Base-by-base conservation (phyloP, 1,140 invertebrate species). In the Laupala kohalensis region DNA sequence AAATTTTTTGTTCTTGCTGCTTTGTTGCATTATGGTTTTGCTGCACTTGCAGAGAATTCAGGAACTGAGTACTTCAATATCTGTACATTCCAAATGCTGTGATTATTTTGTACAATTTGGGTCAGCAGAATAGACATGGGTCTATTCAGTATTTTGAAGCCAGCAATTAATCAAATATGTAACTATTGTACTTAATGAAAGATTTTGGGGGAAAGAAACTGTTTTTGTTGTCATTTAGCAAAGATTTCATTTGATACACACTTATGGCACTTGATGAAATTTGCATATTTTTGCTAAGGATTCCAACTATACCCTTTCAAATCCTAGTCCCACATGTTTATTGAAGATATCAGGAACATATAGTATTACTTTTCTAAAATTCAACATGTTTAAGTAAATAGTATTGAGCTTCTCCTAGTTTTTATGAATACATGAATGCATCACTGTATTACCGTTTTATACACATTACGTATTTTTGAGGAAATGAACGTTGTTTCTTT, bases 31-130 rank as follows among this genome's bases (percentile, higher is more conserved):
- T 53, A 9, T 53, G 37, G 37, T 53, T 53, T 53, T 53, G 19
- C 37, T 53, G 37, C 19, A 53, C 19, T 53, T 53, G 37, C 37
- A 53, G 19, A 13, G 37, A 53, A 53, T 13, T 53, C 37, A 53
- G 37, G 37, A 53, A 53, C 37, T 53, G 37, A 53, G 37, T 53
- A 53, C 37, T 53, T 53, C 37, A 53, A 4, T 37, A 23, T 30
- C 29, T 68, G 29, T 30, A 68, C 67, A 68, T 68, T 68, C 67
- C 67, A 68, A 9, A 68, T 68, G 27, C 67, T 68, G 28, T 68
- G 67, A 68, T 68, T 68, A 29, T 23, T 68, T 24, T 68, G 37
- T 53, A 53, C 37, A 53, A 53, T 9, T 53, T 53, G 37, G 37
- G 37, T 53, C 37, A 53, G 37, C 37, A 53, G 37, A 53, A 53